phyloP scores from a whole-genome alignment of 2,797 vertebrate species.

The Ciconia nigra region DNA sequence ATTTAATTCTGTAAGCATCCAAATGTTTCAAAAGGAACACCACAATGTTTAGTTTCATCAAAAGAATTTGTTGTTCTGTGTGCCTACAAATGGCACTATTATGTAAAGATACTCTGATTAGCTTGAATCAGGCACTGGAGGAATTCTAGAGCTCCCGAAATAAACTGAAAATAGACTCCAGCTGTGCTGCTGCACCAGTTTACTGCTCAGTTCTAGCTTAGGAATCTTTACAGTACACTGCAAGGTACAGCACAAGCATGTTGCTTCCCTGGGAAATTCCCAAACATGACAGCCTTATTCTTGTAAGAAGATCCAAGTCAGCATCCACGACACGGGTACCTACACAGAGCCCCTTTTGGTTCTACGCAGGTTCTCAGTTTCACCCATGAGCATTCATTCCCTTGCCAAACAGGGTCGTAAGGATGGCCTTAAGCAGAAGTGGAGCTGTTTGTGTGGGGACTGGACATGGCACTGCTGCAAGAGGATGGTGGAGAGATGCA shows the following conservation, averaged over 20 bases:
- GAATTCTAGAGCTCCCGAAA: constrained; percentile 36
- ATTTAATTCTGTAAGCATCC: neutral
- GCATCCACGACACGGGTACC: fast-evolving
- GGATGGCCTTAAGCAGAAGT: neutral
- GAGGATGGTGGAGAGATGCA: neutral
- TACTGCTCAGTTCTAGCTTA: neutral
- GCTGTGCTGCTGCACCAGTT: neutral
- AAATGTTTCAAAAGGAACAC: neutral
- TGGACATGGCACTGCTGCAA: neutral
- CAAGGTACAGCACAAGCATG: neutral
- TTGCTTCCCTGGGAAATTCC: neutral
- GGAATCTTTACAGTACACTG: neutral
- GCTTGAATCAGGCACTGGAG: neutral
- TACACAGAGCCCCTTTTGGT: neutral
- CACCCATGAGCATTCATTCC: neutral
- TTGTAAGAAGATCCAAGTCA: neutral
- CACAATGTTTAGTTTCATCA: neutral
- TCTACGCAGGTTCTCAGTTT: neutral
- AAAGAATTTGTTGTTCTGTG: neutral
- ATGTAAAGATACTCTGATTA: constrained; percentile 15
- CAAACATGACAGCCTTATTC: neutral
- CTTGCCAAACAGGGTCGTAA: fast-evolving
- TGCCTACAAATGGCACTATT: neutral
- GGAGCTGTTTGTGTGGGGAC: neutral
- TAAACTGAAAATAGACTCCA: constrained; percentile 55